Evolutionary conservation across 2,888 invertebrate species (phyloP).

Genomic region (Lochmaea capreae): DNA sequence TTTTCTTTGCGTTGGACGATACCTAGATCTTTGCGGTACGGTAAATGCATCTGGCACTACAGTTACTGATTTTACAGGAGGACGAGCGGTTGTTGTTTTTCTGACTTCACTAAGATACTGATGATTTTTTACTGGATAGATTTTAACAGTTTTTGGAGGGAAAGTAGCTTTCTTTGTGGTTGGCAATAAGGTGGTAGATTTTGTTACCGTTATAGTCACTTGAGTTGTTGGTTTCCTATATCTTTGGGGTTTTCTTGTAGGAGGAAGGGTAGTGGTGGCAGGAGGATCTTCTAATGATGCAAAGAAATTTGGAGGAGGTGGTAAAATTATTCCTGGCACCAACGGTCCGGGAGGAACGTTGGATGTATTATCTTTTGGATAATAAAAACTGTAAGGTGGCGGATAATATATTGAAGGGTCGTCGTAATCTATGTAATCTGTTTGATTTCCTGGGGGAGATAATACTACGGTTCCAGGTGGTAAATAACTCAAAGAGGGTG

Average conservation of each 20-base stretch:
- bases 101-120: slow-evolving; percentile 53
- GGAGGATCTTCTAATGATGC: slow-evolving; percentile 72
- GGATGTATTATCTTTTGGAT: slow-evolving; percentile 79
- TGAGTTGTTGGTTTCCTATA: slow-evolving; percentile 46
- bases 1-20: slow-evolving; percentile 36
- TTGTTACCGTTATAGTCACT: slow-evolving; percentile 35
- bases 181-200: slow-evolving; percentile 58
- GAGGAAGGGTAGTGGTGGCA: slow-evolving; percentile 63
- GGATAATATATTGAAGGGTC: slow-evolving; percentile 93
- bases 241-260: slow-evolving; percentile 45
- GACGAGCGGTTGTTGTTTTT: slow-evolving; percentile 58
- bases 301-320: slow-evolving; percentile 90
- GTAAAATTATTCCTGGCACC: slow-evolving; percentile 88
- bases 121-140: slow-evolving; percentile 48
- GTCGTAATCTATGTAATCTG: slow-evolving; percentile 87
- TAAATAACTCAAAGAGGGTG: slow-evolving; percentile 66
- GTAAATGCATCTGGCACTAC: slow-evolving; percentile 61
- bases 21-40: slow-evolving; percentile 34
- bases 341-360: slow-evolving; percentile 73
- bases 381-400: slow-evolving; percentile 89
- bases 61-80: slow-evolving; percentile 60
- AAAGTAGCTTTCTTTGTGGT: slow-evolving; percentile 64
- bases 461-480: slow-evolving; percentile 75
- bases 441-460: slow-evolving; percentile 65
- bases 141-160: slow-evolving; percentile 47